Evolutionary conservation across 2,113 vertebrate species (phyloP).

Genomic region (Peromyscus californicus): DNA sequence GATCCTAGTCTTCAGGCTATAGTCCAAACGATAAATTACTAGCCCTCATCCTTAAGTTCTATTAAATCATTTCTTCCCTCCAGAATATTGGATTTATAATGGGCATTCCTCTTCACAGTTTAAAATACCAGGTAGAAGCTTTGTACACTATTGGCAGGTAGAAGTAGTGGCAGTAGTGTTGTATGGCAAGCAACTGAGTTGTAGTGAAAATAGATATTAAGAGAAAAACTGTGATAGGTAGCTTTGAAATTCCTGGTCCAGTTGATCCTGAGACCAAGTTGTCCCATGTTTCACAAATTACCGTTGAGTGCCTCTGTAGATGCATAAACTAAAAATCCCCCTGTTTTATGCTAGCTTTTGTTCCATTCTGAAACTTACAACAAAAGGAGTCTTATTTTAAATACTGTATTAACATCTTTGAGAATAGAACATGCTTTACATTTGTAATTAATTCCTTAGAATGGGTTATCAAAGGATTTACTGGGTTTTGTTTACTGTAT

Average conservation of each 20-base stretch:
- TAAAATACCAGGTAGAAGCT: not conserved
- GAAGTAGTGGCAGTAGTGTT: not conserved
- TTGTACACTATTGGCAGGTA: not conserved
- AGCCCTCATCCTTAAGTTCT: not conserved
- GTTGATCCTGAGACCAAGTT: not conserved
- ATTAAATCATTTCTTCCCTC: not conserved
- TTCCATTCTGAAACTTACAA: constrained; percentile 42
- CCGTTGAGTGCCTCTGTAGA: not conserved
- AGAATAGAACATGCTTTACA: not conserved
- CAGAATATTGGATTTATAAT: not conserved
- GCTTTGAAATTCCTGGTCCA: constrained; percentile 6
- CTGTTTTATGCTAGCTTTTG: not conserved
- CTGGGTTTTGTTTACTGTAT: not conserved
- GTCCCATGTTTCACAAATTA: not conserved
- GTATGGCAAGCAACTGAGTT: not conserved
- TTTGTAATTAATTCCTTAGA: constrained; percentile 35
- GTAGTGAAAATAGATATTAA: not conserved
- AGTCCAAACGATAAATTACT: not conserved
- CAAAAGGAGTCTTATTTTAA: not conserved
- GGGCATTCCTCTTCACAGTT: not conserved
- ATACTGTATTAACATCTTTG: not conserved
- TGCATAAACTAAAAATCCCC: not conserved
- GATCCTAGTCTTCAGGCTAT: not conserved
- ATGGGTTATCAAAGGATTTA: not conserved
- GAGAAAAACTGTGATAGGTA: not conserved